A percentile compares a stretch with the other conserved stretches of the same genome.
Conservation (phyloP, 1,140 invertebrate genomes). For the Drosophila littoralis region DNA sequence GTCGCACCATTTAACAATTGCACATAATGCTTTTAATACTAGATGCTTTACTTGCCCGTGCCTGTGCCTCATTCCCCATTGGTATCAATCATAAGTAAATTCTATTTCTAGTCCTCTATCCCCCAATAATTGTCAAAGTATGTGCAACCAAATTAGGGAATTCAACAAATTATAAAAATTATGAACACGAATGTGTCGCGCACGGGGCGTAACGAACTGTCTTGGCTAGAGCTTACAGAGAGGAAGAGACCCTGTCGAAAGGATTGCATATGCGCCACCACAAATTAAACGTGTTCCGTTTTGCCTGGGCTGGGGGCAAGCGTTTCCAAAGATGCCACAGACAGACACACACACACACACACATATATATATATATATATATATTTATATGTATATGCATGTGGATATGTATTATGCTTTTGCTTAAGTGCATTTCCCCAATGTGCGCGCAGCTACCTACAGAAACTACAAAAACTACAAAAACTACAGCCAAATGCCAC, state of each 20-base stretch:
- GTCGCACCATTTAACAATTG: not conserved
- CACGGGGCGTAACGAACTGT: not conserved
- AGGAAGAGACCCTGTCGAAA: constrained; percentile 51
- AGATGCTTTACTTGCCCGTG: not conserved
- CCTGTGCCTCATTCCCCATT: not conserved
- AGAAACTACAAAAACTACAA: not conserved
- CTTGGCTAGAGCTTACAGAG: not conserved
- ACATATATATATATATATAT: not conserved
- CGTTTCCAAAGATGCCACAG: constrained; percentile 21
- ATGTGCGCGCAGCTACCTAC: constrained; percentile 6
- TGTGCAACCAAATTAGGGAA: constrained; percentile 15
- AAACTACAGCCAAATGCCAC: constrained; percentile 58
- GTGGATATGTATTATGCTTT: constrained; percentile 15
- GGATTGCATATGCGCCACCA: constrained; percentile 60
- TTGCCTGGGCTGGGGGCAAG: not conserved
- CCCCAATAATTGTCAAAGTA: constrained; percentile 12
- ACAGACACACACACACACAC: constrained; percentile 4
- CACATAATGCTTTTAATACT: not conserved
- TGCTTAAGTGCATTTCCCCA: constrained; percentile 41
- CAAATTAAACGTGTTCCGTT: constrained; percentile 50
- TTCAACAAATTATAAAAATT: constrained; percentile 48
- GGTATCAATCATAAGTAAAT: constrained; percentile 3
- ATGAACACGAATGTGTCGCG: constrained; percentile 18
- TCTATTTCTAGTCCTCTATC: constrained; percentile 32
- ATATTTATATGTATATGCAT: not conserved